A percentile compares a stretch with the other conserved stretches of the same genome.
These are phyloP conservation scores for Zaprionus lineosus DNA, from an alignment of 2,888 invertebrate genomes.

Conservation along the genomic window DNA sequence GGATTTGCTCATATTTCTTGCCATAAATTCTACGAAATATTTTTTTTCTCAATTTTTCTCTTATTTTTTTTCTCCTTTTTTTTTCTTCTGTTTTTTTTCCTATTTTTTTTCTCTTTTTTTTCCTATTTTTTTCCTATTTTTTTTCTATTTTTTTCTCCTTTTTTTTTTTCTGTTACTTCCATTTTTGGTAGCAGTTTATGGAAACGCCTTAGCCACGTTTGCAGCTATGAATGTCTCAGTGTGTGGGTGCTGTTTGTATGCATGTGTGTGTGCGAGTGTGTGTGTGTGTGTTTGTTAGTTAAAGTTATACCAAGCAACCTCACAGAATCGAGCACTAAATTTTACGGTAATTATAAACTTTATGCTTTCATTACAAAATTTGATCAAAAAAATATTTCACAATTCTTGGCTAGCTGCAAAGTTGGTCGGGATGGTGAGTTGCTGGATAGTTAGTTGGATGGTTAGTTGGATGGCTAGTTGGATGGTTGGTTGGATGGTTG, in stretches of 20 bases:
- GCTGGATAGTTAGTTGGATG: not conserved
- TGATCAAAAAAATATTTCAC: constrained; percentile 33
- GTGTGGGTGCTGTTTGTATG: not conserved
- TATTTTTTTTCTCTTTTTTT: not conserved
- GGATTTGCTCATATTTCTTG: constrained; percentile 62
- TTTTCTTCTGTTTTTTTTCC: not conserved
- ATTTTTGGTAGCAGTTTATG: constrained; percentile 53
- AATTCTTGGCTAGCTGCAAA: constrained; percentile 14
- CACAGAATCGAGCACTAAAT: constrained; percentile 59
- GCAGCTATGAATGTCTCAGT: not conserved
- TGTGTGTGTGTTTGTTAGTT: constrained; percentile 37
- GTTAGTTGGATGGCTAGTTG: not conserved
- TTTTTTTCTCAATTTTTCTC: not conserved
- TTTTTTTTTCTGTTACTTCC: not conserved
- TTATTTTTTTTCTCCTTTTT: not conserved
- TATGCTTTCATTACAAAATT: constrained; percentile 61
- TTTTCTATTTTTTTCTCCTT: not conserved
- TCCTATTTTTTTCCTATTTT: not conserved
- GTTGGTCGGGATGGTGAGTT: not conserved
- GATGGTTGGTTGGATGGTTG: not conserved
- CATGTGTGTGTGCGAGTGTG: not conserved
- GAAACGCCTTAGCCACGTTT: constrained; percentile 41
- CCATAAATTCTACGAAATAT: constrained; percentile 60
- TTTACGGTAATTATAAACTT: constrained; percentile 73
- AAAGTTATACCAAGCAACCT: constrained; percentile 30